These are phyloP conservation scores for Ictalurus punctatus DNA, from an alignment of 2,113 vertebrate genomes.

Conservation along the genomic window DNA sequence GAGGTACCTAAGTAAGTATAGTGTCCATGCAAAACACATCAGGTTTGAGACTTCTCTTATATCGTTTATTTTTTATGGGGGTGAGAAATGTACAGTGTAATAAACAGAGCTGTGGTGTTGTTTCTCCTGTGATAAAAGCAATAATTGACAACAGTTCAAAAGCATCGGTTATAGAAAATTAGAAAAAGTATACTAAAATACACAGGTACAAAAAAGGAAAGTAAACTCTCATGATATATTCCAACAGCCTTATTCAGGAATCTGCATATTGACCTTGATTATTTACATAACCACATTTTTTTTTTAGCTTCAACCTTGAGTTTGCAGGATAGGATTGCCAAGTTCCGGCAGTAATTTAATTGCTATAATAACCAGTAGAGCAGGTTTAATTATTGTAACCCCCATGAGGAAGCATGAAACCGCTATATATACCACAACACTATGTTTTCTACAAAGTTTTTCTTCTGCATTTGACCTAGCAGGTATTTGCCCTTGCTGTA, in stretches of 20 bases:
- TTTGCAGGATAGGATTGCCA: not conserved
- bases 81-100: no score
- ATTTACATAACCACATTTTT: not conserved
- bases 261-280: not conserved
- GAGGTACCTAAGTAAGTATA: no score
- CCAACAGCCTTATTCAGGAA: not conserved
- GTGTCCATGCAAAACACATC: no score
- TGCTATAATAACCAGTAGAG: constrained; percentile 18
- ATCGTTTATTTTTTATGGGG: no score
- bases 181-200: not conserved
- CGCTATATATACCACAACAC: constrained; percentile 9
- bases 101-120: no score
- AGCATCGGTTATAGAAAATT: no score
- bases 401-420: constrained; percentile 8
- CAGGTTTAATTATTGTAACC: constrained; percentile 10
- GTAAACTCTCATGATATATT: not conserved
- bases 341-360: not conserved
- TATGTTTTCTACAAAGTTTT: not conserved
- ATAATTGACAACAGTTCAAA: no score
- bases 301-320: not conserved
- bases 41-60: no score
- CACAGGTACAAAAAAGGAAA: not conserved
- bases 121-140: no score
- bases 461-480: constrained; percentile 20
- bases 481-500: constrained; percentile 27